These are phyloP conservation scores for Picathartes gymnocephalus DNA, from an alignment of 2,113 vertebrate genomes.

Conservation along the genomic window DNA sequence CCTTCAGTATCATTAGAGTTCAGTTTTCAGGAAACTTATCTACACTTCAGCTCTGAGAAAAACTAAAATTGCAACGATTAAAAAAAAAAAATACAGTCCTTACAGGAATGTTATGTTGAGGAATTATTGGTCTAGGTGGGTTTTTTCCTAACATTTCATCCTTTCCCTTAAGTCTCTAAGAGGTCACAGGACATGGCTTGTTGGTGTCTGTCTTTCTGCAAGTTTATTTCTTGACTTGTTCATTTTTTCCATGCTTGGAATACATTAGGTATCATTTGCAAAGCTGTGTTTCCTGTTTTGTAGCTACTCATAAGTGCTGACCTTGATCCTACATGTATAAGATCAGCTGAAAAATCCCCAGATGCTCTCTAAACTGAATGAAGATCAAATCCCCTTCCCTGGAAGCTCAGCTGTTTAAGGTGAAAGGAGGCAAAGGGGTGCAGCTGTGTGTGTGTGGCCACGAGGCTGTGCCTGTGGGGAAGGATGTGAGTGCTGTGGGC, in stretches of 20 bases:
- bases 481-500: background rate
- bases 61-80: background rate
- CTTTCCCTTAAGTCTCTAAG: background rate
- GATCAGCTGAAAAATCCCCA: background rate
- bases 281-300: background rate
- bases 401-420: background rate
- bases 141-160: background rate
- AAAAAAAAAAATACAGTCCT: background rate
- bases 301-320: background rate
- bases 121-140: background rate
- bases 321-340: background rate
- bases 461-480: fast-evolving
- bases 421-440: background rate
- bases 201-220: background rate
- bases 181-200: background rate
- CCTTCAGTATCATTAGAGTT: background rate
- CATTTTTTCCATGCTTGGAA: background rate
- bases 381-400: background rate
- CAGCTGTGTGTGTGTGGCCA: background rate
- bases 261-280: background rate
- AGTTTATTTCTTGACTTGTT: background rate
- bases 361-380: background rate
- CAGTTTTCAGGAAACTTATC: background rate
- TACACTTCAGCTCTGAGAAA: background rate
- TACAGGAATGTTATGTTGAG: background rate